Evolutionary conservation across 1,140 invertebrate genomes (phyloP).

Genomic region (Whitmania pigra): DNA sequence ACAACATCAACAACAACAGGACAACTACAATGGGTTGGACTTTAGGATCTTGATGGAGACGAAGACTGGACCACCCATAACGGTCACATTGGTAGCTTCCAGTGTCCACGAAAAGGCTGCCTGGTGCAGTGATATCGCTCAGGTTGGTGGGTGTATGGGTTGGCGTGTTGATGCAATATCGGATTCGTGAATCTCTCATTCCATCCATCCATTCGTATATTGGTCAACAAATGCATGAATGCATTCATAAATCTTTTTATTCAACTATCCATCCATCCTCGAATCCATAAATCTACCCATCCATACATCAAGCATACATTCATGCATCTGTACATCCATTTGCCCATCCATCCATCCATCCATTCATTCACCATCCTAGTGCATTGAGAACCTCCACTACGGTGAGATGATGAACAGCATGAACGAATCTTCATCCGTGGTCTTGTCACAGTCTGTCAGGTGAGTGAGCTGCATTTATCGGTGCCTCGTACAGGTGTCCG

Average conservation of each 20-base stretch:
- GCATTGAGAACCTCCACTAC: conserved; percentile 84
- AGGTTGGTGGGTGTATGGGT: conserved; percentile 47
- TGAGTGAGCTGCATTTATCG: conserved; percentile 25
- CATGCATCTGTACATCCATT: no score
- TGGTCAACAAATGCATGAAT: no score
- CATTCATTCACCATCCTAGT: conserved; percentile 45
- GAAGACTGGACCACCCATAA: conserved; percentile 48
- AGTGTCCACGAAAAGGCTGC: conserved; percentile 78
- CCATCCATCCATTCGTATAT: no score
- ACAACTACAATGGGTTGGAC: conserved; percentile 62
- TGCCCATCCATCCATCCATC: no score
- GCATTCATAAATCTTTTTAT: no score
- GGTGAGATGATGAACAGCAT: conserved; percentile 67
- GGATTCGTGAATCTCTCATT: no score
- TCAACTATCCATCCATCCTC: no score
- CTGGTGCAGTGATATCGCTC: conserved; percentile 82
- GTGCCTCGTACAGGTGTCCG: not conserved
- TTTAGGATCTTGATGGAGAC: conserved; percentile 64
- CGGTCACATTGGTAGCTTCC: conserved; percentile 65
- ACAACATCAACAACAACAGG: not conserved
- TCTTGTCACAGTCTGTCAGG: conserved; percentile 56
- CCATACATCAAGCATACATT: no score
- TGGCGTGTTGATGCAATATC: no score
- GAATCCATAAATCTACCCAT: no score
- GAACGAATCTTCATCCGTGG: conserved; percentile 65